Conservation (phyloP, 2,113 vertebrate genomes). For the Buteo buteo region DNA sequence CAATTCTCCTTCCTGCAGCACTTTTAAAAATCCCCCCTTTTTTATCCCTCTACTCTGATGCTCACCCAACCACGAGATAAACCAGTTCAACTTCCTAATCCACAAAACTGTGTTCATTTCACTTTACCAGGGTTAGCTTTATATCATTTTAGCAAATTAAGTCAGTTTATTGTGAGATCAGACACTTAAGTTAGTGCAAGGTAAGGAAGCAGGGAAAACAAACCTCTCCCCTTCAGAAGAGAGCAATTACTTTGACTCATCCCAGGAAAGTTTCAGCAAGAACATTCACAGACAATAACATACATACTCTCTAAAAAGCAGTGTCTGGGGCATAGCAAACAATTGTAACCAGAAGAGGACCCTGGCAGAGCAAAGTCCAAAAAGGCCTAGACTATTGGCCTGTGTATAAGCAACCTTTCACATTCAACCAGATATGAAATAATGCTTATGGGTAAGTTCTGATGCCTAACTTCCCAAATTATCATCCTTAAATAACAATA, state of each 20-base stretch:
- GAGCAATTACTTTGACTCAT: neutral
- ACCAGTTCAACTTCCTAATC: neutral
- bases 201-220: neutral
- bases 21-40: neutral
- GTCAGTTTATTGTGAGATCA: neutral
- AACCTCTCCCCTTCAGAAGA: neutral
- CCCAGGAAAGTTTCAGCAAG: neutral
- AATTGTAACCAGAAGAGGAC: neutral
- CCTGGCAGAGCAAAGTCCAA: neutral
- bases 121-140: neutral
- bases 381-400: neutral
- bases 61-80: neutral
- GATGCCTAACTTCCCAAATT: neutral
- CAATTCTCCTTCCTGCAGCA: neutral
- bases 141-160: neutral
- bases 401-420: neutral
- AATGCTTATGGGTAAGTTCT: neutral
- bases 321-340: neutral
- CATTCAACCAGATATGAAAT: neutral
- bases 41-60: neutral
- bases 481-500: neutral
- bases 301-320: neutral
- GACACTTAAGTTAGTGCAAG: neutral
- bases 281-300: neutral
- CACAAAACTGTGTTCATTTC: neutral